Conservation (phyloP, 1,140 invertebrate genomes). For the Scaptomyza hsui region DNA sequence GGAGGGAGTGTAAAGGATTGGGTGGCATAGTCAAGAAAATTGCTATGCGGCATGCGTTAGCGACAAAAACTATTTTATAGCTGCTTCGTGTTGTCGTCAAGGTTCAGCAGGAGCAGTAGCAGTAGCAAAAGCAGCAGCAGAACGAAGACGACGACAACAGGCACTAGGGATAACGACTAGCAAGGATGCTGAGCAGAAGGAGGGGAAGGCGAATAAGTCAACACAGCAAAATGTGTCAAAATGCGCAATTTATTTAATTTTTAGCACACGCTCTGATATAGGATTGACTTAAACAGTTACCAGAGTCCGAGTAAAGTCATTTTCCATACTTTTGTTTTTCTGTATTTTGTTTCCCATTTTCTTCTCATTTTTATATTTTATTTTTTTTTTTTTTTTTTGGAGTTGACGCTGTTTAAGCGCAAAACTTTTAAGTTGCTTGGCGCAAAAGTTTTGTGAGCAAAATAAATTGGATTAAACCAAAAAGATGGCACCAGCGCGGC, state of each 20-base stretch:
- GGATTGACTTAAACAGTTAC: slow-evolving; percentile 47
- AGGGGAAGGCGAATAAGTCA: slow-evolving; percentile 65
- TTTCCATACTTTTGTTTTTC: slow-evolving; percentile 72
- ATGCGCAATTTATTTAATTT: slow-evolving; percentile 82
- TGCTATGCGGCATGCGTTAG: slow-evolving; percentile 79
- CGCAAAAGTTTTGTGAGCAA: slow-evolving; percentile 68
- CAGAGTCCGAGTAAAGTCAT: slow-evolving; percentile 58
- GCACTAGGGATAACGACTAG: slow-evolving; percentile 47
- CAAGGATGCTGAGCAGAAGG: slow-evolving; percentile 50
- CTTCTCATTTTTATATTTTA: too few species aligned
- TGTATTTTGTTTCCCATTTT: slow-evolving; percentile 17
- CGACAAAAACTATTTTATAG: slow-evolving; percentile 79
- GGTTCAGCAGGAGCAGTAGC: slow-evolving; percentile 27
- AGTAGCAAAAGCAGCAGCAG: slow-evolving; percentile 1
- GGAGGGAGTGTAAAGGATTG: slow-evolving; percentile 13
- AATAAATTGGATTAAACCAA: slow-evolving; percentile 83
- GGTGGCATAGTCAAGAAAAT: slow-evolving; percentile 50
- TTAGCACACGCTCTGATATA: slow-evolving; percentile 54
- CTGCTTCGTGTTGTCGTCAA: slow-evolving; percentile 75
- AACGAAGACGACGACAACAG: slow-evolving; percentile 15
- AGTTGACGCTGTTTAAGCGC: slow-evolving; percentile 77
- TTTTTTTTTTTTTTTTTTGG: slow-evolving; percentile 40
- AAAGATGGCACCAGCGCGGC: slow-evolving; percentile 77
- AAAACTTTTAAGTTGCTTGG: slow-evolving; percentile 78
- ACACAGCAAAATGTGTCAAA: slow-evolving; percentile 81